Conservation (phyloP, 2,113 vertebrate genomes). For the Grantiella picta region DNA sequence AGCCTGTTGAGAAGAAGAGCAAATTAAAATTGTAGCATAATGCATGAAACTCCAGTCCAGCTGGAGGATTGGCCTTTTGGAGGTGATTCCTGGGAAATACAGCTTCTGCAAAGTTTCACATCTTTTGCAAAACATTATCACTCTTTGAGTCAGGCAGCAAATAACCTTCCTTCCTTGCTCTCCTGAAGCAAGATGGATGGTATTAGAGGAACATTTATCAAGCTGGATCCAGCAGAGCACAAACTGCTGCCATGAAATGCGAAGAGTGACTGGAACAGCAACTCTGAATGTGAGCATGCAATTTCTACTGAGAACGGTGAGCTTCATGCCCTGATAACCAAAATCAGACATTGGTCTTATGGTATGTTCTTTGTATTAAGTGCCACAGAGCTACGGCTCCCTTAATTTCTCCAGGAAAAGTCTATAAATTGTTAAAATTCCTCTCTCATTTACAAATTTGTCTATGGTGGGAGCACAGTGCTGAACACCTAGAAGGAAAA, state of each 20-base stretch:
- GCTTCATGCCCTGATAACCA: neutral
- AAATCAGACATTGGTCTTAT: neutral
- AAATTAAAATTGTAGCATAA: neutral
- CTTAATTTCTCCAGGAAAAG: neutral
- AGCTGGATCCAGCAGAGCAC: neutral
- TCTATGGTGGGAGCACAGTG: neutral
- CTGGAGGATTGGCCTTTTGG: neutral
- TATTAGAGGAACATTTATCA: neutral
- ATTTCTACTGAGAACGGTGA: neutral
- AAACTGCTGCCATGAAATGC: neutral
- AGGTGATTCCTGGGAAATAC: neutral
- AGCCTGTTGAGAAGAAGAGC: neutral
- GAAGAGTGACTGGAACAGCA: rapidly evolving
- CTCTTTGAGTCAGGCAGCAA: neutral
- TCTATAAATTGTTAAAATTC: neutral
- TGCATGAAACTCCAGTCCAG: neutral
- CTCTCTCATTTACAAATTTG: neutral
- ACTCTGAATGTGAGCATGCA: neutral
- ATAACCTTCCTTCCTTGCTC: neutral
- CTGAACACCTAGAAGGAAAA: neutral
- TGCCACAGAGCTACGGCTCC: neutral
- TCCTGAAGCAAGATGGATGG: neutral
- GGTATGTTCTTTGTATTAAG: neutral
- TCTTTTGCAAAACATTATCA: neutral
- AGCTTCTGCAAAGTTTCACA: neutral